Conservation (phyloP, 2,797 vertebrate genomes). For the Epinephelus awoara region DNA sequence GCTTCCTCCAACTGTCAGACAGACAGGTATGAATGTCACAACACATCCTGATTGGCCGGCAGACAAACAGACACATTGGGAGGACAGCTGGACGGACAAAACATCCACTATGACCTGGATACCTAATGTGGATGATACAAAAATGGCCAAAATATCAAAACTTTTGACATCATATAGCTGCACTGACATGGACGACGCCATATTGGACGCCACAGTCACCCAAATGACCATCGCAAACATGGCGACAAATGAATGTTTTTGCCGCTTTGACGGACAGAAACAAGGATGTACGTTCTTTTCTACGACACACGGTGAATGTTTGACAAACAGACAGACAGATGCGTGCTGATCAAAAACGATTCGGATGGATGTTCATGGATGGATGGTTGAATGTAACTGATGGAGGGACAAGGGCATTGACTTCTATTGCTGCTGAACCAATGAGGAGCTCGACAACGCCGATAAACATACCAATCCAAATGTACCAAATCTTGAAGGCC, state of each 20-base stretch:
- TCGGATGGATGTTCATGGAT: background rate
- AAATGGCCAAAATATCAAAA: background rate
- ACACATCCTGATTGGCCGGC: slow-evolving; percentile 24
- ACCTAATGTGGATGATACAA: background rate
- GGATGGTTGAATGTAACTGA: slow-evolving; percentile 43
- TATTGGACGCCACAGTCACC: background rate
- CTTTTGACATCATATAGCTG: background rate
- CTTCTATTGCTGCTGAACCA: slow-evolving; percentile 62
- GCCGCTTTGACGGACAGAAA: background rate
- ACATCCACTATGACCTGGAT: background rate
- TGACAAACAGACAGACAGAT: background rate
- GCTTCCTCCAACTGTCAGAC: background rate
- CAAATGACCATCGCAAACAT: too few relatives aligned
- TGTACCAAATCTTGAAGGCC: slow-evolving; percentile 34
- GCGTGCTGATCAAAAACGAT: too few relatives aligned
- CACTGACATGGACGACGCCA: background rate
- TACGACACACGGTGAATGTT: slow-evolving; percentile 20
- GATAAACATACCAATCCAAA: slow-evolving; percentile 39
- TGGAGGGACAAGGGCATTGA: background rate
- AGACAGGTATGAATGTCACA: slow-evolving; percentile 37
- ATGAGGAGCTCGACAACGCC: slow-evolving; percentile 23
- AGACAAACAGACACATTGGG: background rate
- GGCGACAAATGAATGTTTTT: slow-evolving; percentile 13
- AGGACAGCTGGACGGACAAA: background rate
- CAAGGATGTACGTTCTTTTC: slow-evolving; percentile 15